Evolutionary conservation across 2,888 invertebrate species (phyloP).

Genomic region (Busseola fusca): DNA sequence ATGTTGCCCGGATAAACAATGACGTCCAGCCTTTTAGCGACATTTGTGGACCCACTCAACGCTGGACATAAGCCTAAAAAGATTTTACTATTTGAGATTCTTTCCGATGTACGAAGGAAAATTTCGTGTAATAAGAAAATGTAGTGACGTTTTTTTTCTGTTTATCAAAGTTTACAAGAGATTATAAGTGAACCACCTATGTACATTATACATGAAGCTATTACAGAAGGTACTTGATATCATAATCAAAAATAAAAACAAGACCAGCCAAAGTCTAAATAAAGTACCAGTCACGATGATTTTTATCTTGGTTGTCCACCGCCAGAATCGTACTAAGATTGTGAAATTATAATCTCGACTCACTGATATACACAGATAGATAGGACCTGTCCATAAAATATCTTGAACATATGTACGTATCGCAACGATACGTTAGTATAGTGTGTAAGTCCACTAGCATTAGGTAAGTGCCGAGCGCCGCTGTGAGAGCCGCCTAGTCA

Average conservation of each 20-base stretch:
- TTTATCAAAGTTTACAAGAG: slow-evolving; percentile 21
- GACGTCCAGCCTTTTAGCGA: slow-evolving; percentile 89
- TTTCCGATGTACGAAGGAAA: slow-evolving; percentile 75
- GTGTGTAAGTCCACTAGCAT: slow-evolving; percentile 73
- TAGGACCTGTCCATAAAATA: background rate
- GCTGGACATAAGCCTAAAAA: slow-evolving; percentile 88
- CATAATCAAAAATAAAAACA: background rate
- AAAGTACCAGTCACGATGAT: background rate
- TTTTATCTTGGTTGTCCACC: background rate
- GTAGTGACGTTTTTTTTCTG: slow-evolving; percentile 29
- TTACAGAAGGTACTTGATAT: background rate
- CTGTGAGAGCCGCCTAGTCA: slow-evolving; percentile 87
- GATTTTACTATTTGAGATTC: slow-evolving; percentile 86
- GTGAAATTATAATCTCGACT: background rate
- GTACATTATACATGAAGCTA: background rate
- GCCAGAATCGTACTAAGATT: background rate
- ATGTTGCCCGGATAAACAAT: slow-evolving; percentile 89
- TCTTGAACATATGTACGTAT: slow-evolving; percentile 11
- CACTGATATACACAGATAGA: background rate
- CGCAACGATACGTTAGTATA: slow-evolving; percentile 46
- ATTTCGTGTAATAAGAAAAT: slow-evolving; percentile 58
- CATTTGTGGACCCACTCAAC: slow-evolving; percentile 89
- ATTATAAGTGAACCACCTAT: background rate
- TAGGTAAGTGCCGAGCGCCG: slow-evolving; percentile 77
- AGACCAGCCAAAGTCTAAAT: background rate